Evolutionary conservation across 2,113 vertebrate genomes (phyloP), one percentile per base, ranked within the genome.

Genomic region (Microcebus griseorufus): DNA sequence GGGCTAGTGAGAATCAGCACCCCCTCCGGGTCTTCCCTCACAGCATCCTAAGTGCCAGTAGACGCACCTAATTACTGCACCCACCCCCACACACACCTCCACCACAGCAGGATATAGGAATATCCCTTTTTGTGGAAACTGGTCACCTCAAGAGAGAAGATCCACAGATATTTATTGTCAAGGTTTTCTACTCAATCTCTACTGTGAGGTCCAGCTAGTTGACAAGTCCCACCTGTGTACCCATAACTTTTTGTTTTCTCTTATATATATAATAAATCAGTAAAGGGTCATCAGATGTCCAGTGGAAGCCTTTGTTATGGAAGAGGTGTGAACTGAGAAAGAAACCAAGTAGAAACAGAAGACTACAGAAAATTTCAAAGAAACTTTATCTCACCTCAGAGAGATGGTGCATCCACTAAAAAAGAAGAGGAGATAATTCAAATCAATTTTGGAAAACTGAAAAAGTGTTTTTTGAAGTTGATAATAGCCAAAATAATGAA

Each of bases 391-490:
- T 72, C 20, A 45, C 29, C 34, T 90, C 55, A 90, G 75, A 93
- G 84, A 96, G 64, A 51, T 6, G 10, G 42, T 89, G 42, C 22
- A 80, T 88, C 25, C n/a, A 42, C 80, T 88, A 55, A 92, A 70
- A 11, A 42, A 95, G 22, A 95, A 95, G n/a, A 90, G 39, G 76
- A 84, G 34, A 48, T 62, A 72, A 90, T 79, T 96, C 23, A 73
- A 12, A 73, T 48, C 9, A 25, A 64, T 90, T 96, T 78, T 83
- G 6, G 87, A 96, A 90, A 96, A 53, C 34, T 32, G 11, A 65
- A 78, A 96, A 94, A 73, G 32, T 12, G 17, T 6, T 12, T 94
- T 95, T 82, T 93, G 37, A 94, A 90, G 70, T 73, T 90, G 60
- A 65, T 13, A 27, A 67, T 83, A 83, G 73, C 29, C 62, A 90